Percentiles rank a stretch among this genome's conserved stretches.
Conservation (phyloP, 2,797 vertebrate species). For the Aotus griseimembra region DNA sequence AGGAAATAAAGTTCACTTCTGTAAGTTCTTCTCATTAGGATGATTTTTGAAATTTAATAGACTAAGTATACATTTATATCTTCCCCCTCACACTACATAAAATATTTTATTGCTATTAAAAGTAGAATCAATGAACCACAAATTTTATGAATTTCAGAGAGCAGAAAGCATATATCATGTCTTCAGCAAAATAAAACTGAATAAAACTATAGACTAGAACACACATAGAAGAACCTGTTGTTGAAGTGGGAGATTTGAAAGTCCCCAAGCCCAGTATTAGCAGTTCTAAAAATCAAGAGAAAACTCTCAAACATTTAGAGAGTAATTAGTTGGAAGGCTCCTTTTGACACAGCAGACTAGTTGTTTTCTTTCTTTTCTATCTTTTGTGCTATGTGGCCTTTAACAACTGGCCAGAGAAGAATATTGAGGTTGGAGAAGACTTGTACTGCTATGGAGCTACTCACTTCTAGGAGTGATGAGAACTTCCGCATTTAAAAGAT, state of each 20-base stretch:
- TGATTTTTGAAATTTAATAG: neutral
- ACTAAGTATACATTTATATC: neutral
- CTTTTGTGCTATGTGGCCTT: neutral
- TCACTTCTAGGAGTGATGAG: neutral
- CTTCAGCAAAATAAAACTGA: neutral
- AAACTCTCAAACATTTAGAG: neutral
- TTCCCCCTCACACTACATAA: neutral
- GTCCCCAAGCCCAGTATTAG: neutral
- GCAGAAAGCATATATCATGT: neutral
- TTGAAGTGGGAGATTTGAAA: neutral
- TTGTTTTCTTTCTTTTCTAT: neutral
- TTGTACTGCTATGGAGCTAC: neutral
- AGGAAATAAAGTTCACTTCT: constrained; percentile 7
- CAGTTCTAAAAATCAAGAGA: neutral
- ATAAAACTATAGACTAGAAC: neutral
- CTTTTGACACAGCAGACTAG: neutral
- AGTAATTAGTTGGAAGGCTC: neutral
- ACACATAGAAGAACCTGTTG: neutral
- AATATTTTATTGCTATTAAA: neutral
- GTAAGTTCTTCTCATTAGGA: neutral
- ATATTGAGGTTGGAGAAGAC: neutral
- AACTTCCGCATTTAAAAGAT: neutral
- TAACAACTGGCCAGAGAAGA: neutral
- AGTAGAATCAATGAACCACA: neutral
- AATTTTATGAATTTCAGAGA: neutral